phyloP scores from a whole-genome alignment of 2,888 invertebrate species.

The Bombylius major region DNA sequence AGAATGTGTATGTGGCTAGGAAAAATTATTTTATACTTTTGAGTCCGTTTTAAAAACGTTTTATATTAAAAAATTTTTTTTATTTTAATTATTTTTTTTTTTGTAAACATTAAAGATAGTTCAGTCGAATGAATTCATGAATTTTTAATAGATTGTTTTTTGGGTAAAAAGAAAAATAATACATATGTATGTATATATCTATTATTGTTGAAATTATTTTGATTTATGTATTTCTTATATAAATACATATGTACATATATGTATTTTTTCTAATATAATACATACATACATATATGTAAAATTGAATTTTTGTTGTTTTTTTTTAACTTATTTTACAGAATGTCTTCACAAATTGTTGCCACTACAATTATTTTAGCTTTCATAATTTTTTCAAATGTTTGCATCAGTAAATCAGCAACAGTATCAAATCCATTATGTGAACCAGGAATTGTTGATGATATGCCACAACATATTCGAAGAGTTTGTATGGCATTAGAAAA shows the following conservation, averaged over 20 bases:
- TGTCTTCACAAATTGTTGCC: slow-evolving; percentile 28
- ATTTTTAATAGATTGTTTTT: too few species aligned
- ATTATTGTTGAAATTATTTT: too few species aligned
- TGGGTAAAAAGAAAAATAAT: too few species aligned
- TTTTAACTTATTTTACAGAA: slow-evolving; percentile 16
- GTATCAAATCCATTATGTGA: slow-evolving; percentile 43
- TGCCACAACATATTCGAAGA: slow-evolving; percentile 43
- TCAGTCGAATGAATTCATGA: too few species aligned
- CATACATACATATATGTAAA: neutral
- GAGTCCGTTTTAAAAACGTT: too few species aligned
- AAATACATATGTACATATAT: neutral
- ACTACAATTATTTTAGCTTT: slow-evolving; percentile 17
- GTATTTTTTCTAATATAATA: too few species aligned
- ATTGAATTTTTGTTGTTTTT: neutral
- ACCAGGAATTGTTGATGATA: slow-evolving; percentile 43
- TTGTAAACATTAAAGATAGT: too few species aligned
- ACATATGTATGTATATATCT: too few species aligned
- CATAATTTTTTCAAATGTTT: slow-evolving; percentile 17
- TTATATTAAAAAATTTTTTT: too few species aligned
- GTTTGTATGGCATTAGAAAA: slow-evolving; percentile 44
- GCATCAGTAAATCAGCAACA: slow-evolving; percentile 13
- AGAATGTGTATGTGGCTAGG: too few species aligned
- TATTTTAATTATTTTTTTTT: too few species aligned
- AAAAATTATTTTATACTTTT: too few species aligned
- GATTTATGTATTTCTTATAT: neutral